These are phyloP conservation scores for Misgurnus mizolepis DNA, from an alignment of 2,113 vertebrate species.

Conservation along the genomic window DNA sequence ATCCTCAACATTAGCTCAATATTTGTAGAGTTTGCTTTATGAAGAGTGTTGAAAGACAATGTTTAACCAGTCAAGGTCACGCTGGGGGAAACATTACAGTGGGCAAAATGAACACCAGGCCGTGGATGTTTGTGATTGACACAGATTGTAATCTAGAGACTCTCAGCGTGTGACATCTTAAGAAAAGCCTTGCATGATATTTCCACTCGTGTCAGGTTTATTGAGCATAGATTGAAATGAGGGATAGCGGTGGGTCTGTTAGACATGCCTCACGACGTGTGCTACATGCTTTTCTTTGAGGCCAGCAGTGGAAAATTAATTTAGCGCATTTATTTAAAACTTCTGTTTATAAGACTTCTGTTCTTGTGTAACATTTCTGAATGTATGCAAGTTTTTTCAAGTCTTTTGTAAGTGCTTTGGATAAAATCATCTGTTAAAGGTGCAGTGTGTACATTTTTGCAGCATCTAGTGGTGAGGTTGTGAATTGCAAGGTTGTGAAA, in stretches of 20 bases:
- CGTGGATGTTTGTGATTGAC: neutral
- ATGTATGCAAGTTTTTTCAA: neutral
- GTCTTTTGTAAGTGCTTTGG: neutral
- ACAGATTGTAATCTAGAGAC: neutral
- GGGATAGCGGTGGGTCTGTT: neutral
- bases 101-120: neutral
- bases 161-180: neutral
- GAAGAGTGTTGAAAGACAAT: neutral
- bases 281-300: no score
- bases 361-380: neutral
- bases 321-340: neutral
- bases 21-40: neutral
- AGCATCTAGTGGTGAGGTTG: no score
- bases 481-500: no score
- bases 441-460: no score
- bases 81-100: neutral
- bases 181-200: neutral
- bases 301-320: neutral
- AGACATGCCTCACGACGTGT: neutral
- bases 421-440: no score
- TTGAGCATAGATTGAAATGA: neutral
- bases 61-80: neutral
- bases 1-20: no score
- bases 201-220: neutral
- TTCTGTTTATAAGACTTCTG: neutral